Percentiles rank a stretch among this genome's conserved stretches.
Evolutionary conservation across 2,797 vertebrate species (phyloP).

Genomic region (Danio albolineatus): DNA sequence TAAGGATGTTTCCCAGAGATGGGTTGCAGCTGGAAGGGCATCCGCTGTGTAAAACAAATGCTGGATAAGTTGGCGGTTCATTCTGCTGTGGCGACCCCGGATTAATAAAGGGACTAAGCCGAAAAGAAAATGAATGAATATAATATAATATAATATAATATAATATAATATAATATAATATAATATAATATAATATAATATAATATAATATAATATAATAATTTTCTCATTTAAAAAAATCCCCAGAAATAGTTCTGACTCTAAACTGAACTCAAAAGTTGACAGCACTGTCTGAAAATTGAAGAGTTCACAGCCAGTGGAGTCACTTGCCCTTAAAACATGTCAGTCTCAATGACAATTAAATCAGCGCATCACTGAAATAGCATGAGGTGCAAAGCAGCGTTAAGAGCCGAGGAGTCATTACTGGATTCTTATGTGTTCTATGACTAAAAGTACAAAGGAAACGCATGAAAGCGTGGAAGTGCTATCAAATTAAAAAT

Average conservation of each 20-base stretch:
- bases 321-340: not conserved
- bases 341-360: not conserved
- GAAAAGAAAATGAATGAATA: too few species aligned
- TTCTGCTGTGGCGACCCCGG: too few species aligned
- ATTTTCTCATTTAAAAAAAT: not conserved
- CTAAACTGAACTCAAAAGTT: not conserved
- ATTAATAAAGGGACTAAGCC: too few species aligned
- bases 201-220: too few species aligned
- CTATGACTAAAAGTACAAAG: constrained; percentile 31
- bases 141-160: too few species aligned
- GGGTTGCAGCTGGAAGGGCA: too few species aligned
- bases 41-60: too few species aligned
- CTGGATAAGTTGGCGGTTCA: too few species aligned
- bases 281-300: not conserved
- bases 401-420: constrained; percentile 19
- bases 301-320: not conserved
- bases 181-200: too few species aligned
- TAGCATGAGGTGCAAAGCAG: constrained; percentile 11
- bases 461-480: not conserved
- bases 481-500: constrained; percentile 33
- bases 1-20: too few species aligned
- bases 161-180: too few species aligned
- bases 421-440: constrained; percentile 2
- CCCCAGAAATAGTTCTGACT: not conserved
- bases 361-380: constrained; percentile 11